Percentiles rank a stretch among this genome's conserved stretches.
Evolutionary conservation across 1,140 invertebrate species (phyloP).

Genomic region (Eueides isabella): DNA sequence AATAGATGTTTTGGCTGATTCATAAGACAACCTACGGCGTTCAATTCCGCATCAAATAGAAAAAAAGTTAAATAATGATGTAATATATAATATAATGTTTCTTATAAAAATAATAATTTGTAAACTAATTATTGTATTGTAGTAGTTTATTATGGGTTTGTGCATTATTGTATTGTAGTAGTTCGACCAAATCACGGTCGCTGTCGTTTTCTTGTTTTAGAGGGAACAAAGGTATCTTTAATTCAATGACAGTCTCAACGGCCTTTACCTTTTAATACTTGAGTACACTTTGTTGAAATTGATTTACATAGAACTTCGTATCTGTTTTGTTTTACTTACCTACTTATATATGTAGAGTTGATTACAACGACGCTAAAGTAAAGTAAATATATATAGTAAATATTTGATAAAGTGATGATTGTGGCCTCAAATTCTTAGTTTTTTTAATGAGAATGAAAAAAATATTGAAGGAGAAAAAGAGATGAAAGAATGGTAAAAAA

Average conservation of each 20-base stretch:
- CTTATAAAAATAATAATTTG: too few relatives aligned
- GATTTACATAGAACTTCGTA: not conserved
- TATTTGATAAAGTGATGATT: too few relatives aligned
- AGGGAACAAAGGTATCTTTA: conserved; percentile 1
- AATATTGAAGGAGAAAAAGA: too few relatives aligned
- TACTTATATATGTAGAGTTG: not conserved
- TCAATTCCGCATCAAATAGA: not conserved
- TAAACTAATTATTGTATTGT: too few relatives aligned
- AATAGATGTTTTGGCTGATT: not conserved
- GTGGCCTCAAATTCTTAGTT: too few relatives aligned
- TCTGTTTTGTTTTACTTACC: not conserved
- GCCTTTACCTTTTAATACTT: not conserved
- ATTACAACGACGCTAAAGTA: too few relatives aligned
- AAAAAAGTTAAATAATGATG: not conserved
- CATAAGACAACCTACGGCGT: not conserved
- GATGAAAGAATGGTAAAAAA: too few relatives aligned
- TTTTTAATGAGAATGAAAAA: too few relatives aligned
- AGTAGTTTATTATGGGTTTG: not conserved
- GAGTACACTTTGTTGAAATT: not conserved
- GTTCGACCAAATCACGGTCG: conserved; percentile 3
- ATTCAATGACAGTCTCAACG: conserved; percentile 8
- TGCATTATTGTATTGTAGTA: not conserved
- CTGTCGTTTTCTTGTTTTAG: conserved; percentile 10
- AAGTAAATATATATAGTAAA: not conserved
- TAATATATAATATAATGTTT: not conserved